phyloP scores from a whole-genome alignment of 1,140 invertebrate species.

The Rhyzopertha dominica region DNA sequence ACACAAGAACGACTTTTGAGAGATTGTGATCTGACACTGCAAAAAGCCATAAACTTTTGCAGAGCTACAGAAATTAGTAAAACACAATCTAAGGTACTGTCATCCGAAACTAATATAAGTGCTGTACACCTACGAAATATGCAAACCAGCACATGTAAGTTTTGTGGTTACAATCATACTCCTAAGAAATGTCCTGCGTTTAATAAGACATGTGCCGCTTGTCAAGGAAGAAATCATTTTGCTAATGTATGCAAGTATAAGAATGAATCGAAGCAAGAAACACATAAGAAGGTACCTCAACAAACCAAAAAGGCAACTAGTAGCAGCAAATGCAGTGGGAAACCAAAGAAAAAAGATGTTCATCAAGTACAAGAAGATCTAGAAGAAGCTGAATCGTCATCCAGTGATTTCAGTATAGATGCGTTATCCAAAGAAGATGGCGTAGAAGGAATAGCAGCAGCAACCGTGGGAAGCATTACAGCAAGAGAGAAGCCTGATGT shows the following conservation, averaged over 20 bases:
- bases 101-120: conserved; percentile 9
- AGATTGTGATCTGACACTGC: conserved; percentile 28
- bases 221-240: conserved; percentile 21
- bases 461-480: no score
- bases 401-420: no score
- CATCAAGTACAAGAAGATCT: no score
- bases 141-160: conserved; percentile 9
- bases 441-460: no score
- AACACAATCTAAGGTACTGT: conserved; percentile 10
- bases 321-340: no score
- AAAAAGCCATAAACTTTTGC: conserved; percentile 30
- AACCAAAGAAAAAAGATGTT: no score
- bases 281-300: conserved; percentile 3
- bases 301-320: no score
- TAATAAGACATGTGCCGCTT: conserved; percentile 17
- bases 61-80: conserved; percentile 28
- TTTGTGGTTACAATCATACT: conserved; percentile 9
- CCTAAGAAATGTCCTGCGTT: conserved; percentile 19
- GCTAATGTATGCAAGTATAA: conserved; percentile 18
- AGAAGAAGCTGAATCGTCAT: no score
- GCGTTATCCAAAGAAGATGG: no score
- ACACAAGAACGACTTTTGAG: conserved; percentile 34
- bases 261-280: conserved; percentile 8
- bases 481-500: no score
- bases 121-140: conserved; percentile 1